Evolutionary conservation across 2,797 vertebrate genomes (phyloP), one percentile per base, ranked within the genome.

Genomic region (Halcyon leucocephala): DNA sequence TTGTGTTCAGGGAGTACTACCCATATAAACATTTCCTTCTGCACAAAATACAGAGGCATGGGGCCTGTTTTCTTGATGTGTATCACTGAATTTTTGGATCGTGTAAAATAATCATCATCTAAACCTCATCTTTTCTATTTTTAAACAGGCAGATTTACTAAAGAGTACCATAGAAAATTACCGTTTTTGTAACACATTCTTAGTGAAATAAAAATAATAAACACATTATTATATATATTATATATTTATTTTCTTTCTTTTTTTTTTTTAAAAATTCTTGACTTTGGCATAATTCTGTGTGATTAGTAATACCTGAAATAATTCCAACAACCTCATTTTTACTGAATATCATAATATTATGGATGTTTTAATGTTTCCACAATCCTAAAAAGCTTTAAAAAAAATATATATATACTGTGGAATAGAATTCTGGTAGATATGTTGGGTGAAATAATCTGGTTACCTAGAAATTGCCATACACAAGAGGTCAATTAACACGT

Each of bases 401-500:
- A 72, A 64, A 0, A 12, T 16, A 33, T 58, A 81, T 19, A 44
- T 2, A 54, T 7, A 24, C 12, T 48, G 7, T 44, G 70, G 39
- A 41, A 8, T 37, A 70, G 48, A 71, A 11, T 73, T 90, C 29
- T 72, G 39, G 42, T 29, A 79, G 31, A 83, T 52, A 20, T 33
- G 14, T 35, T 85, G 28, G 9, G 9, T 82, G 42, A 84, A 80
- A 51, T 19, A 80, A 41, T 70, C 48, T 42, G 19, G 26, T 92
- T 96, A 97, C 93, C 44, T 85, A 72, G 71, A 92, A 96, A 90
- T 79, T 82, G 28, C 9, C 76, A 52, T 92, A 78, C 82, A 92
- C 89, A 80, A 60, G 87, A 95, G 86, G 42, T 93, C 97, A 96
- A 97, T 98, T 97, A 98, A 57, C 37, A 19, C 26, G 71, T 82